Base-by-base conservation (phyloP, 2,113 vertebrate species). In the Eira barbara region DNA sequence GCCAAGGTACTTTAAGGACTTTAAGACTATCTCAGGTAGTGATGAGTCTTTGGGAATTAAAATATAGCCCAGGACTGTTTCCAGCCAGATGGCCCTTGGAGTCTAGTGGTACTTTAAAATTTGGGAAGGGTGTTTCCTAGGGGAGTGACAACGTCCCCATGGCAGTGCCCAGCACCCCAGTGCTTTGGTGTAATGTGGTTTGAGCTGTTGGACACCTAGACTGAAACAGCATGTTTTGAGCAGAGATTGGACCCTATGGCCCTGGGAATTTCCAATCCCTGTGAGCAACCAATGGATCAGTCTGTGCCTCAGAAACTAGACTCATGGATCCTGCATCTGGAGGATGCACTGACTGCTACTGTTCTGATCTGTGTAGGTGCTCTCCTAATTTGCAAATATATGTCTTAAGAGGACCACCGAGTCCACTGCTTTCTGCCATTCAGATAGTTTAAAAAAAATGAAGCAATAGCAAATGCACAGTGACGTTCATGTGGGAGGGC, bases 311-410 rank as follows among this genome's bases (percentile, higher is more conserved):
- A n/a, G 29, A 39, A 31, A 34, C 52, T 31, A 59, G 45, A 27
- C 6, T 6, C 6, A 4, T 2, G 52, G 47, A 59, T 20, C 4
- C 11, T 10, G 4, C 0, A 0, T 20, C 73, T 83, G n/a, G 61
- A 61, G 49, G 23, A 63, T 45, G 55, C 39, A 18, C 34, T 86
- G 67, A 13, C 11, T 4, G 45, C 7, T 39, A 29, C 49, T 78
- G 71, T 84, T 65, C 14, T 29, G 42, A 57, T 76, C 25, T 55
- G 36, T 1, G 13, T 7, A 34, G 39, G 13, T 79, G 29, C 9
- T 21, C 65, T 87, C 73, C 27, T 27, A 45, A 39, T 73, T 31
- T 27, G 17, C 39, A 69, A 80, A 25, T 27, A 71, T 39, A 18
- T 34, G 14, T 57, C 15, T 71, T 71, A 63, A 42, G 59, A 55